Base-by-base conservation (phyloP, 2,888 invertebrate genomes). In the Allacma fusca region DNA sequence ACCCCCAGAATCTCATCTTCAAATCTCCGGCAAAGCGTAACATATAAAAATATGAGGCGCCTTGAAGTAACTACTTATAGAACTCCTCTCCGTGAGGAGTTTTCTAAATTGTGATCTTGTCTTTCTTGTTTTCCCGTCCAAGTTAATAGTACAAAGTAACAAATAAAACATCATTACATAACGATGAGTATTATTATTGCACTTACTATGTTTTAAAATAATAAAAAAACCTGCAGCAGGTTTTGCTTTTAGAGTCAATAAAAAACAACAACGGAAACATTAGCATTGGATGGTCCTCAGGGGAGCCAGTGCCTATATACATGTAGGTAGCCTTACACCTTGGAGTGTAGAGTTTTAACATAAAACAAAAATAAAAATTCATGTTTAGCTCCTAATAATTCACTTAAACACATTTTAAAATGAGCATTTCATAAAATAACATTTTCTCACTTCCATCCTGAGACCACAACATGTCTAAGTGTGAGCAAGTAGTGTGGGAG, bases 81-180 rank as follows among this genome's bases (percentile, higher is more conserved):
- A 2, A 16, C 4, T 1, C 16, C 1, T 50, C 50, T 50, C 16
- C 50, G 50, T n/a, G 34, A 50, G 50, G 19, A 50, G 50, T 50
- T 50, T 50, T 50, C 5, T 4, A 50, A 50, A 13, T 50, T 50
- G 5, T 16, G 50, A 50, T 50, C 50, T 50, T 50, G 50, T 50
- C 50, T 50, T 50, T 19, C n/a, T 19, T 13, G 16, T 50, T 13
- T 16, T 50, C 50, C n/a, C 50, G 16, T 50, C n/a, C 50, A n/a
- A 50, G n/a, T n/a, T 50, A 50, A 50, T 50, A 50, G 9, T n/a
- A 50, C 16, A 50, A 50, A 50, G 50, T 50, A 13, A 16, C 9
- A 50, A 50, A 50, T 50, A 50, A 50, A 50, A 50, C 50, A 50
- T 50, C n/a, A 50, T 50, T 50, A 50, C 50, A 50, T 50, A 34